Evolutionary conservation across 2,888 invertebrate genomes (phyloP), one percentile per base, ranked within the genome.

Genomic region (Leptopilina drosophilae): DNA sequence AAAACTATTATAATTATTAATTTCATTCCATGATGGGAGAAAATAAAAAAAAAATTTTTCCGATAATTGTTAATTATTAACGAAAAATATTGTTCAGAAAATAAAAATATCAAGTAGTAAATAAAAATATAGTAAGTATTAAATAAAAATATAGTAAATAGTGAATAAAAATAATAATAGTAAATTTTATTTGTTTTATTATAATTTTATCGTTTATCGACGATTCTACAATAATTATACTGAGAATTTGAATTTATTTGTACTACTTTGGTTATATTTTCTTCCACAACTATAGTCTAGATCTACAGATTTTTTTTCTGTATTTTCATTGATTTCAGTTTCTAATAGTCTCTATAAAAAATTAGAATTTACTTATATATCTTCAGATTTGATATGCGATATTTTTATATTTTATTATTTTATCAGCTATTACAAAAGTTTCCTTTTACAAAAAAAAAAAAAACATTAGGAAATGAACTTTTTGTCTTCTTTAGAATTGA

Each of bases 241-340:
- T 66, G 66, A 42, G 42, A 7, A 56, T 7, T 73, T n/a, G 56
- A 33, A 73, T 73, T 56, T 14, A 14, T 73, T 73, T 56, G 56
- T 73, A 56, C 73, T 56, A 73, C 56, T 73, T 53, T 73, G 33
- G 53, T 73, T 33, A 73, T n/a, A 73, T 73, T 42, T 73, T 20
- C 20, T 20, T 20, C 4, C 33, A 56, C n/a, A 33, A 40, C 12
- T 73, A 33, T 33, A 26, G 62, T 62, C 62, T 62, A 62, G 62
- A 62, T 62, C 62, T 62, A 62, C 15, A 8, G 9, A 62, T 62
- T 59, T 20, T 20, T 20, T 20, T 56, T 62, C 62, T 62, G 15
- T 6, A 62, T 49, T 49, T 49, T 62, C 20, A 20, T 62, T 62
- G 62, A 20, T 20, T 62, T 62, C 8, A 62, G 9, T 62, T 62